Evolutionary conservation across 2,888 invertebrate species (phyloP), one percentile per base, ranked within the genome.

Genomic region (Cheilosia urbana): DNA sequence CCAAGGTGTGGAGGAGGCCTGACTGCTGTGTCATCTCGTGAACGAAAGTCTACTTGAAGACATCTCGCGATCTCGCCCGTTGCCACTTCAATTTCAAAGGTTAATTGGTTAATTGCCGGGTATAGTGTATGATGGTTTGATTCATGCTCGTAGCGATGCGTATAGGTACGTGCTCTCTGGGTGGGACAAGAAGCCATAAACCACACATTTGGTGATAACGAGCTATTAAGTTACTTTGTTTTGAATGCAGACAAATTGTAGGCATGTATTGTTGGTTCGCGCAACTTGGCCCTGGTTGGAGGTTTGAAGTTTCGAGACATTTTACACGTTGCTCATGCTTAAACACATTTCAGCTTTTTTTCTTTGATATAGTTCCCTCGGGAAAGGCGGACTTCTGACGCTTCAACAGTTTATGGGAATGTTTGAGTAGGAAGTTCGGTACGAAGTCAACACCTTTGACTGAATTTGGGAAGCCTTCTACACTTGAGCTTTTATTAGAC

Each of bases 21-120:
- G 55, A n/a, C 17, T 45, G 34, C 30, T 45, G 60, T 45, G 15
- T 30, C 21, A 42, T 62, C 53, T 62, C 77, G 34, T 49, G 63
- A 49, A 49, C 57, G 57, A 49, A 65, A 53, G 65, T 58, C 71
- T 51, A 65, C 21, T 62, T 51, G 21, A 58, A 65, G 58, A 47
- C 27, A 65, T 57, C 40, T 63, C 11, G 62, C 62, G 19, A 65
- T 57, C 40, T 63, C 11, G 62, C 62, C 27, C 17, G 65, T 63
- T n/a, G 62, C 62, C 21, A 71, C 77, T 49, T 65, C 5, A 49
- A n/a, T 49, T 58, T 40, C 53, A 45, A 42, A 30, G 66, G 79
- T 66, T 79, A 79, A 79, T 79, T 79, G 69, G 72, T 51, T 79
- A 79, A 79, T 79, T 58, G 66, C 37, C 30, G 37, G 53, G 11